Evolutionary conservation across 2,888 invertebrate genomes (phyloP), one percentile per base, ranked within the genome.

Genomic region (Drosophila silvestris): DNA sequence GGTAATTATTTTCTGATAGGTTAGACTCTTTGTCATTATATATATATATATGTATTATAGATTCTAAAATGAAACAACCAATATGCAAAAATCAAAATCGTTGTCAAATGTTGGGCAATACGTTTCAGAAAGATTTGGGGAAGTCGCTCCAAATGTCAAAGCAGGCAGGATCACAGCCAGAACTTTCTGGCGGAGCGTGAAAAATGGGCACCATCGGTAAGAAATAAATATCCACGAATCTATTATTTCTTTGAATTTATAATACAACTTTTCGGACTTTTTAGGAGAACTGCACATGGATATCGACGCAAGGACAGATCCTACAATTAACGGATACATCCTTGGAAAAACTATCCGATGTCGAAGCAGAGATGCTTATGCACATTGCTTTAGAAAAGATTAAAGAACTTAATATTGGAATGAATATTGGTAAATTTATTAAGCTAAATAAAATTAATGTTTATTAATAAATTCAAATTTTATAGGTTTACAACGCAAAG

Each of bases 61-160:
- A 35, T 65, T 10, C 47, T 28, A 73, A 77, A 77, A 83, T 81
- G 82, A 61, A 50, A 61, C 67, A 50, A 74, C 95, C 93, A 89
- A 73, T 47, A 97, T 97, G 97, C 97, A 97, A 95, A 97, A 97
- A 94, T 97, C 97, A 91, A 97, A 97, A 93, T 97, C 97, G 35
- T 97, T 97, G 83, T 97, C 97, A 92, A 97, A 97, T 94, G 97
- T 97, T 93, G 96, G 97, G 92, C 97, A 97, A 93, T 95, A 97
- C 93, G 97, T 97, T 86, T 96, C 97, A 91, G 96, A 94, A 96
- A 96, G 93, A 96, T 98, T 91, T 97, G 97, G 96, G 95, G 96
- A 91, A 96, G 97, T 83, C 94, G 98, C 90, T 97, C 97, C 84
- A 97, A 97, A 92, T 97, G 97, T 91, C 96, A 97, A 84, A 96